phyloP scores from a whole-genome alignment of 2,888 invertebrate genomes.

The Blomia tropicalis region DNA sequence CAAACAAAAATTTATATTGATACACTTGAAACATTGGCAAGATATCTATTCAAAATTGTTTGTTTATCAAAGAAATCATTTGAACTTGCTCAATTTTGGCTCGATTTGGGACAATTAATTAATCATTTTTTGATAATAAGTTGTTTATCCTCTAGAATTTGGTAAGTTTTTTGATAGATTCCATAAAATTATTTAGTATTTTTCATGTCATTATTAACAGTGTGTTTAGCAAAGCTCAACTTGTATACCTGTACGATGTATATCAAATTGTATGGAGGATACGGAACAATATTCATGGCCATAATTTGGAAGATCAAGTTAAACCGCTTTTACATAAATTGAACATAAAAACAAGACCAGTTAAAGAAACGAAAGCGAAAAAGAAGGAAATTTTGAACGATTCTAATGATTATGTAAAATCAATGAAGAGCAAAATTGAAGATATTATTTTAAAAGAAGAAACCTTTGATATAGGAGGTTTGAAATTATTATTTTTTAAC shows the following conservation, averaged over 20 bases:
- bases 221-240: conserved; percentile 15
- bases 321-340: neutral
- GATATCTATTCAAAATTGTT: neutral
- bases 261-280: neutral
- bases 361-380: neutral
- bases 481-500: too few species aligned
- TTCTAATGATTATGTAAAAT: too few species aligned
- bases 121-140: conserved; percentile 20
- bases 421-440: too few species aligned
- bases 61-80: conserved; percentile 10
- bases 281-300: neutral
- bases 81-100: conserved; percentile 12
- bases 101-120: conserved; percentile 17
- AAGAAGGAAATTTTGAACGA: neutral
- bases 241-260: conserved; percentile 20
- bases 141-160: neutral
- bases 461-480: neutral
- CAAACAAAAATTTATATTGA: neutral
- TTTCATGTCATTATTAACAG: conserved; percentile 1
- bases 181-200: neutral
- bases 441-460: neutral
- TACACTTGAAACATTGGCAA: neutral
- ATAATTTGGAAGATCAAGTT: neutral
- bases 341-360: neutral
- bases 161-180: neutral